Percentiles rank a stretch among this genome's conserved stretches.
These are phyloP conservation scores for Donacobius atricapilla DNA, from an alignment of 2,113 vertebrate genomes.

Conservation along the genomic window DNA sequence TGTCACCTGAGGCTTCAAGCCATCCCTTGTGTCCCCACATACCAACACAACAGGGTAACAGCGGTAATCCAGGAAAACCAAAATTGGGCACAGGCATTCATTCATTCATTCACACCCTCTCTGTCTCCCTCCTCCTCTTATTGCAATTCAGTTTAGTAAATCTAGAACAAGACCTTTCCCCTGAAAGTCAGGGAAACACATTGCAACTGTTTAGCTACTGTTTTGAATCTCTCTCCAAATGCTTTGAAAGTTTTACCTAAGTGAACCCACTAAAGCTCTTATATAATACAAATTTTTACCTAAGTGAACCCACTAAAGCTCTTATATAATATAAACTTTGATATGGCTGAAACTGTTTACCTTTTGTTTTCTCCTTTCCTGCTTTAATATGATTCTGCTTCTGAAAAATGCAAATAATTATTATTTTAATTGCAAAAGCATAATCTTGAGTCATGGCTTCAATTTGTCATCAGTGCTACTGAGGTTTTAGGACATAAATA, in stretches of 20 bases:
- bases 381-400: constrained; percentile 80
- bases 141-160: not conserved
- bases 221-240: not conserved
- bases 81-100: not conserved
- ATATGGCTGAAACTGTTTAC: constrained; percentile 45
- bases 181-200: not conserved
- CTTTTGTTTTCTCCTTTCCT: constrained; percentile 85
- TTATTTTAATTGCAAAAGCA: not conserved
- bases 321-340: not conserved
- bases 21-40: not conserved
- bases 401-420: constrained; percentile 66
- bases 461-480: not conserved
- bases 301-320: not conserved
- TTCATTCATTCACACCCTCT: not conserved
- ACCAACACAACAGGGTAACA: not conserved
- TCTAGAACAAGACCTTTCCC: not conserved
- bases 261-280: not conserved
- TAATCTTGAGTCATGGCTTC: not conserved
- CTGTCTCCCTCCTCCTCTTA: not conserved
- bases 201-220: not conserved
- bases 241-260: not conserved
- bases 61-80: not conserved
- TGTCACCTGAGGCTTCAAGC: not conserved
- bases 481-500: not conserved
- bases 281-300: not conserved